Percentiles rank a stretch among this genome's conserved stretches.
These are phyloP conservation scores for Potorous gilbertii DNA, from an alignment of 2,797 vertebrate species.

Conservation along the genomic window DNA sequence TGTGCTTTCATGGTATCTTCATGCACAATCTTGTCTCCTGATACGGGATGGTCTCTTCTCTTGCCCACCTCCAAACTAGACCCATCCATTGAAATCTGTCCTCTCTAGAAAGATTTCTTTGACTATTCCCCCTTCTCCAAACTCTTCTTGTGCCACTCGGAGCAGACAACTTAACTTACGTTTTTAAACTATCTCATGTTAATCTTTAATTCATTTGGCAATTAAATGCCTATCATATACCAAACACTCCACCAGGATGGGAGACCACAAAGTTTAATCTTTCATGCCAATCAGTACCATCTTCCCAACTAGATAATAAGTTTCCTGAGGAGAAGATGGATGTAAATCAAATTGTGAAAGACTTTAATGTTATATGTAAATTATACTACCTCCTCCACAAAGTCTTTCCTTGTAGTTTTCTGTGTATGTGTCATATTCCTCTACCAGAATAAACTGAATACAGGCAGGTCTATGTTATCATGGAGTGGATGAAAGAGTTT, in stretches of 20 bases:
- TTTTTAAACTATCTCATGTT: not conserved
- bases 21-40: rapidly evolving
- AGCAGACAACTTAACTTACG: not conserved
- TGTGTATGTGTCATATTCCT: not conserved
- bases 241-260: not conserved
- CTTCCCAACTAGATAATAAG: not conserved
- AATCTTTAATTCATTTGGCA: not conserved
- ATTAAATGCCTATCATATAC: not conserved
- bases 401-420: not conserved
- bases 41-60: not conserved
- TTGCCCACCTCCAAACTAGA: not conserved
- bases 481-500: not conserved
- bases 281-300: not conserved
- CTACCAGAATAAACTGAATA: not conserved
- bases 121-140: not conserved
- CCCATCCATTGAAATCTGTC: not conserved
- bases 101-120: not conserved
- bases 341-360: not conserved
- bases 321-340: not conserved
- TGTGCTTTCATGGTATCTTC: not conserved
- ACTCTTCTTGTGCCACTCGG: not conserved
- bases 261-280: not conserved
- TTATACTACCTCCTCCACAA: not conserved
- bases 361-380: not conserved
- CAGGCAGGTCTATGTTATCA: not conserved